Evolutionary conservation across 2,113 vertebrate species (phyloP).

Genomic region (Panthera tigris): DNA sequence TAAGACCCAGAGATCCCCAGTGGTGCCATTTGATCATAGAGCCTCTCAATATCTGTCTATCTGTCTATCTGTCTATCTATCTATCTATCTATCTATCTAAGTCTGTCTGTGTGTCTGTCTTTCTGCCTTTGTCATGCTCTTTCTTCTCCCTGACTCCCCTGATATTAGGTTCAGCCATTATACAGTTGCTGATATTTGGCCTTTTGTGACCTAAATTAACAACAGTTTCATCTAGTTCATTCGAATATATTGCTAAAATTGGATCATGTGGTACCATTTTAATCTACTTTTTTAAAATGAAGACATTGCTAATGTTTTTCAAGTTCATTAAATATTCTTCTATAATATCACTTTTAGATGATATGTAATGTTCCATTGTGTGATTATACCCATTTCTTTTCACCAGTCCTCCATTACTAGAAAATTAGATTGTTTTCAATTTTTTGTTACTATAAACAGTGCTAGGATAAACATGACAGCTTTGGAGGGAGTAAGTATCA

Average conservation of each 20-base stretch:
- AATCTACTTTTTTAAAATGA: slow-evolving; percentile 29
- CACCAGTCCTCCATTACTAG: not conserved
- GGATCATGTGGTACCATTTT: not conserved
- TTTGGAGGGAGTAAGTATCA: not conserved
- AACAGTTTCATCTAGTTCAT: slow-evolving; percentile 10
- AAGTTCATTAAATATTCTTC: slow-evolving; percentile 35
- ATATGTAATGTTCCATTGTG: not conserved
- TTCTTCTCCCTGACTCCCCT: no score
- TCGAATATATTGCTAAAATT: slow-evolving; percentile 42
- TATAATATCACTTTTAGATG: slow-evolving; percentile 23
- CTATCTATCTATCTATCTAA: no score
- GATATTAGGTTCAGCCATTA: not conserved
- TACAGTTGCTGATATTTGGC: not conserved
- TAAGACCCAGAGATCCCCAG: not conserved
- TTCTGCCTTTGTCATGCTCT: not conserved
- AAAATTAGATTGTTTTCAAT: slow-evolving; percentile 34
- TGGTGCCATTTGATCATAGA: not conserved
- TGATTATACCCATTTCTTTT: not conserved
- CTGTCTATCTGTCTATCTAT: not conserved
- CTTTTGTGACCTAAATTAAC: slow-evolving; percentile 11
- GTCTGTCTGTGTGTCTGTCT: not conserved
- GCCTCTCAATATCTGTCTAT: not conserved
- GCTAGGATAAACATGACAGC: not conserved
- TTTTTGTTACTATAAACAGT: not conserved
- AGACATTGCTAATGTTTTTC: not conserved